Conservation (phyloP, 1,140 invertebrate genomes). For the Papilio dardanus region DNA sequence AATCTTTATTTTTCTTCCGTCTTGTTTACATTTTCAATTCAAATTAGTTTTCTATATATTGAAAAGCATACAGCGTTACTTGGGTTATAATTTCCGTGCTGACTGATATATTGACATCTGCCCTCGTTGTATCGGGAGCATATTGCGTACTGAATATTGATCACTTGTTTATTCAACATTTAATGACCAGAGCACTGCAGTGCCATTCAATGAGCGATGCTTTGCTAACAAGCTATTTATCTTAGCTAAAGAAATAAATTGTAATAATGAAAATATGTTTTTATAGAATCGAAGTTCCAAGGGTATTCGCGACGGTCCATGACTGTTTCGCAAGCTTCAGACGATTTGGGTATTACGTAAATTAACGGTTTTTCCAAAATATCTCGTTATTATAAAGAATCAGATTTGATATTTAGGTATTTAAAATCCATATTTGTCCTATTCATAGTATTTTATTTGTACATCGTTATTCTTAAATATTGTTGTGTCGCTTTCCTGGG, state of each 20-base stretch:
- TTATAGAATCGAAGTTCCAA: too few relatives aligned
- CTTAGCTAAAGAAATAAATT: neutral
- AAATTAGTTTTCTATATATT: neutral
- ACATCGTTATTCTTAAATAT: neutral
- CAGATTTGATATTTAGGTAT: too few relatives aligned
- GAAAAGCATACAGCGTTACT: neutral
- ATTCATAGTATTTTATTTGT: too few relatives aligned
- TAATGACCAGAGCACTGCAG: neutral
- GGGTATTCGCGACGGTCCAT: too few relatives aligned
- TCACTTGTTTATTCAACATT: conserved; percentile 22
- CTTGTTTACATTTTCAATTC: neutral
- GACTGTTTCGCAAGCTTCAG: too few relatives aligned
- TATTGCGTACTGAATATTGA: conserved; percentile 23
- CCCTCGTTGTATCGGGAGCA: conserved; percentile 19
- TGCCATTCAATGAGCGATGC: neutral
- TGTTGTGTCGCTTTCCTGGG: neutral
- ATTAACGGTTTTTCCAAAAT: too few relatives aligned
- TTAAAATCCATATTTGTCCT: too few relatives aligned
- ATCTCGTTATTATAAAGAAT: too few relatives aligned
- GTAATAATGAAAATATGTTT: too few relatives aligned
- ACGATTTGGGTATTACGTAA: too few relatives aligned
- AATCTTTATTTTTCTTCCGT: neutral
- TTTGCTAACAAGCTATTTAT: neutral
- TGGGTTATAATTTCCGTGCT: neutral
- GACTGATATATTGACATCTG: conserved; percentile 19